These are phyloP conservation scores for Auanema sp. DNA, from an alignment of 2,888 invertebrate species.

Conservation along the genomic window DNA sequence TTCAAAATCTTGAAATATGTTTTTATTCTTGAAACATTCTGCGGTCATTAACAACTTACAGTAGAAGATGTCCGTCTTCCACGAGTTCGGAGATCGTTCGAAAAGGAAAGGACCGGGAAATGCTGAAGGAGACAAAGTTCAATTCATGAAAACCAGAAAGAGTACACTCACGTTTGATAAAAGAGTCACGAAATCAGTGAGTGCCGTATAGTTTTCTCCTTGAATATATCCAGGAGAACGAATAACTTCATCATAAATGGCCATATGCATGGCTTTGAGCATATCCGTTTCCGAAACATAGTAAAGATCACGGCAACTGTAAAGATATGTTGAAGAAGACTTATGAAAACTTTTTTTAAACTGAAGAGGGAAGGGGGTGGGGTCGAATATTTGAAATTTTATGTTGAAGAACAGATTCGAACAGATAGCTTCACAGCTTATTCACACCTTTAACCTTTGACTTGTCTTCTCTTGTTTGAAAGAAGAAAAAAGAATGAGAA, in stretches of 20 bases:
- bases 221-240: constrained; percentile 40
- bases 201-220: constrained; percentile 57
- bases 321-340: constrained; percentile 8
- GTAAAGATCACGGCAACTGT: constrained; percentile 56
- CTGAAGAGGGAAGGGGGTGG: no score
- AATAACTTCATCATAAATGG: constrained; percentile 59
- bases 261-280: constrained; percentile 60
- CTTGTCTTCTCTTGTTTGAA: no score
- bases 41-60: constrained; percentile 22
- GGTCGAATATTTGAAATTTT: no score
- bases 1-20: constrained; percentile 46
- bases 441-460: no score
- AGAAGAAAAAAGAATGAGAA: no score
- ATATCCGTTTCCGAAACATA: constrained; percentile 63
- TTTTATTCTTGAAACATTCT: neutral
- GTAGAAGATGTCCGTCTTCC: constrained; percentile 47
- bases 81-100: constrained; percentile 39
- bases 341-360: no score
- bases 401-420: no score
- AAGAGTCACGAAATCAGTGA: constrained; percentile 57
- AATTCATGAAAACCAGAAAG: constrained; percentile 6
- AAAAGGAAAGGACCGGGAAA: constrained; percentile 60
- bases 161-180: constrained; percentile 50
- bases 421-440: no score
- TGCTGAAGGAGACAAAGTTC: constrained; percentile 51